Percentiles rank a stretch among this genome's conserved stretches.
Conservation (phyloP, 2,113 vertebrate genomes). For the Erythrolamprus reginae region DNA sequence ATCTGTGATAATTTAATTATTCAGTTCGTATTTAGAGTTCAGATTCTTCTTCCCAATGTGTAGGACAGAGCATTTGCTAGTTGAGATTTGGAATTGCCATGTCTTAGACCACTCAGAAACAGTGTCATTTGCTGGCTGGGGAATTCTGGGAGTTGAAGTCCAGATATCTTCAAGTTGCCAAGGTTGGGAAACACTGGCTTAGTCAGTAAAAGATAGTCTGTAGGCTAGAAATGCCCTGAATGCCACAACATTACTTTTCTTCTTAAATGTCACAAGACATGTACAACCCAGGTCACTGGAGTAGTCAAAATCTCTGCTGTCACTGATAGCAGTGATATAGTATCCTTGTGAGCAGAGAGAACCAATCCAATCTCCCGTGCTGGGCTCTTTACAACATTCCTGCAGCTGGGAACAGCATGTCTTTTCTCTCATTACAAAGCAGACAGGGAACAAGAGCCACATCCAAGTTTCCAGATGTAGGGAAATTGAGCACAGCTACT, state of each 20-base stretch:
- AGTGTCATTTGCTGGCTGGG: too few relatives aligned
- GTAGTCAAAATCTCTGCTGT: neutral
- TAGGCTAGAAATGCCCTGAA: neutral
- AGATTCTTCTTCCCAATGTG: too few relatives aligned
- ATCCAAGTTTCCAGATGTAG: constrained; percentile 10
- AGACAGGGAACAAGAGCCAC: neutral
- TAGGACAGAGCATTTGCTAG: too few relatives aligned
- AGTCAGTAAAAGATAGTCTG: neutral
- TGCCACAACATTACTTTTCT: neutral
- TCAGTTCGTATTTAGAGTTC: too few relatives aligned
- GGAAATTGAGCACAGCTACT: neutral
- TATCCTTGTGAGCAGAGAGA: neutral
- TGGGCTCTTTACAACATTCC: neutral
- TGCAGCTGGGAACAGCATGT: constrained; percentile 10
- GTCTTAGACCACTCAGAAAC: too few relatives aligned
- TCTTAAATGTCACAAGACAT: neutral
- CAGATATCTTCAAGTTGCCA: too few relatives aligned
- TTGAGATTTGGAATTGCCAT: too few relatives aligned
- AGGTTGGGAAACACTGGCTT: too few relatives aligned
- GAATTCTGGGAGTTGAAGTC: too few relatives aligned
- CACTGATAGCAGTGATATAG: neutral
- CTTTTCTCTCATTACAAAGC: constrained; percentile 9
- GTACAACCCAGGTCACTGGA: neutral
- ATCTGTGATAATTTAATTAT: too few relatives aligned
- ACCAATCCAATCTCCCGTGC: neutral